Conservation (phyloP, 2,888 invertebrate species). For the Spodoptera picta region DNA sequence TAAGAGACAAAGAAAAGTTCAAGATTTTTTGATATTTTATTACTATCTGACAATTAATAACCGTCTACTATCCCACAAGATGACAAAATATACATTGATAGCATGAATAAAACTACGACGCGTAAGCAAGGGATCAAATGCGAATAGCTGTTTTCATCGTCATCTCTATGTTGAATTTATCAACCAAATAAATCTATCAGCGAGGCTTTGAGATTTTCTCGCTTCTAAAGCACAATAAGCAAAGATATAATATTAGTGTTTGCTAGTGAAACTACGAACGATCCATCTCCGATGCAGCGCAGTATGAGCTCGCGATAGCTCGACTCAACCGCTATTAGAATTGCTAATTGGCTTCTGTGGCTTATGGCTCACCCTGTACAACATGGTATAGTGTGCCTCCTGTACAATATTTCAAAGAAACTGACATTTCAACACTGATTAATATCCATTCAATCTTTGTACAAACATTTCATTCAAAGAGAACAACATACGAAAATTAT, state of each 20-base stretch:
- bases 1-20: too few species aligned
- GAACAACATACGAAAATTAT: too few species aligned
- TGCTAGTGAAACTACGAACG: slow-evolving; percentile 6
- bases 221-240: slow-evolving; percentile 1
- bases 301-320: slow-evolving; percentile 28
- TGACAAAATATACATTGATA: too few species aligned
- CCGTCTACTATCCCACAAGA: too few species aligned
- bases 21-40: too few species aligned
- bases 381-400: neutral
- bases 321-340: slow-evolving; percentile 58
- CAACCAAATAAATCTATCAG: too few species aligned
- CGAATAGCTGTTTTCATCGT: too few species aligned
- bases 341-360: slow-evolving; percentile 61
- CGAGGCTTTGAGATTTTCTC: neutral
- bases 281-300: slow-evolving; percentile 19
- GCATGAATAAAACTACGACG: too few species aligned
- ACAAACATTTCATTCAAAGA: too few species aligned
- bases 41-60: too few species aligned
- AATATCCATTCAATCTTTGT: neutral
- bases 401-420: slow-evolving; percentile 14
- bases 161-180: too few species aligned
- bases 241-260: slow-evolving; percentile 1
- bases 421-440: slow-evolving; percentile 3
- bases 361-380: slow-evolving; percentile 19
- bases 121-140: too few species aligned